A percentile compares a stretch with the other conserved stretches of the same genome.
Evolutionary conservation across 2,113 vertebrate species (phyloP).

Genomic region (Vidua macroura): DNA sequence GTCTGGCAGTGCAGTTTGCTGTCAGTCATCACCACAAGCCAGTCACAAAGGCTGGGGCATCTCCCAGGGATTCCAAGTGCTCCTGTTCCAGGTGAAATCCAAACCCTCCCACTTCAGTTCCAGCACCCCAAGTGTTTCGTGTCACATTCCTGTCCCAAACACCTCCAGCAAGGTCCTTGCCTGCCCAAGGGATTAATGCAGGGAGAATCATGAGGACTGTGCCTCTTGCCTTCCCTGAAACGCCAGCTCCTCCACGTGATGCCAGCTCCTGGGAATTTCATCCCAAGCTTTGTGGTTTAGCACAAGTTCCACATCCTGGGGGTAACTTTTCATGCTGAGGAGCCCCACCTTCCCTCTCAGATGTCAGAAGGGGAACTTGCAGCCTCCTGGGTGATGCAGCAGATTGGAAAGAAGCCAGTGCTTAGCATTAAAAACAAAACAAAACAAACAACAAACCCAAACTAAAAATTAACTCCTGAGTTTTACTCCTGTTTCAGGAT

Average conservation of each 20-base stretch:
- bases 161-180: neutral
- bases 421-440: neutral
- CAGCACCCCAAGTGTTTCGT: neutral
- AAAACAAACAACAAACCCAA: neutral
- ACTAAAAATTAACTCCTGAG: neutral
- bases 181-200: neutral
- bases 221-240: neutral
- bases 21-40: neutral
- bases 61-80: neutral
- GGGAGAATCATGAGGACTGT: rapidly evolving
- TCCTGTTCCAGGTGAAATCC: neutral
- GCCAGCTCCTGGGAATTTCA: neutral
- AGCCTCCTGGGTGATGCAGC: neutral
- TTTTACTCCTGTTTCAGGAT: neutral
- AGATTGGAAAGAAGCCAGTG: neutral
- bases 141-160: neutral
- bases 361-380: neutral
- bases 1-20: neutral
- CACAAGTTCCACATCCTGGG: neutral
- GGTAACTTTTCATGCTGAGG: neutral
- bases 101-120: neutral
- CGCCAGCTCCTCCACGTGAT: neutral
- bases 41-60: neutral
- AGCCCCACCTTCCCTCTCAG: neutral
- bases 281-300: neutral